phyloP scores from a whole-genome alignment of 2,888 invertebrate genomes.

The Chrysodeixis includens region DNA sequence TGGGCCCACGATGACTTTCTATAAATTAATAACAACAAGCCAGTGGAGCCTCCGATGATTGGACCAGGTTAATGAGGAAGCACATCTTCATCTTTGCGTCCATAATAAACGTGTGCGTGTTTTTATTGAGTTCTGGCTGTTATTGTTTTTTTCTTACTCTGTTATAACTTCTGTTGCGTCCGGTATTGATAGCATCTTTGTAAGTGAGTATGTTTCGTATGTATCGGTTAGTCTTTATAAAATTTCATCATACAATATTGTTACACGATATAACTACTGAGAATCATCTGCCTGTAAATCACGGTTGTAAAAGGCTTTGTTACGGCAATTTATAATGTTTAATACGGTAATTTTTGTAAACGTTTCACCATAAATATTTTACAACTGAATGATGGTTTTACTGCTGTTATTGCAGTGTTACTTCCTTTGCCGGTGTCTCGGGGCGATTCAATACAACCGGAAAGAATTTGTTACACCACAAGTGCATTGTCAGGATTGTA shows the following conservation, averaged over 20 bases:
- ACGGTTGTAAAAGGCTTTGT: slow-evolving; percentile 68
- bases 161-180: slow-evolving; percentile 69
- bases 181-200: slow-evolving; percentile 58
- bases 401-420: slow-evolving; percentile 69
- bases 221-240: slow-evolving; percentile 24
- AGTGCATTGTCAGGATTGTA: slow-evolving; percentile 57
- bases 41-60: slow-evolving; percentile 77
- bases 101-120: slow-evolving; percentile 71
- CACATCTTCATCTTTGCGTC: slow-evolving; percentile 80
- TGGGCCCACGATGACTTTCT: slow-evolving; percentile 87
- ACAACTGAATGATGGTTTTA: slow-evolving; percentile 73
- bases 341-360: slow-evolving; percentile 68
- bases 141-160: slow-evolving; percentile 68
- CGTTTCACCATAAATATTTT: slow-evolving; percentile 75
- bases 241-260: slow-evolving; percentile 36
- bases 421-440: slow-evolving; percentile 69
- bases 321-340: slow-evolving; percentile 72
- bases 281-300: slow-evolving; percentile 62
- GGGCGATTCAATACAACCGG: slow-evolving; percentile 69
- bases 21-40: slow-evolving; percentile 88
- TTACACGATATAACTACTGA: slow-evolving; percentile 32
- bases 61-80: slow-evolving; percentile 83
- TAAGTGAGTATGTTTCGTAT: slow-evolving; percentile 43
- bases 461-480: slow-evolving; percentile 74
- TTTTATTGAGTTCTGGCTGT: slow-evolving; percentile 69